Percentiles rank a stretch among this genome's conserved stretches.
phyloP scores from a whole-genome alignment of 2,888 invertebrate genomes.

The Clusia tigrina region DNA sequence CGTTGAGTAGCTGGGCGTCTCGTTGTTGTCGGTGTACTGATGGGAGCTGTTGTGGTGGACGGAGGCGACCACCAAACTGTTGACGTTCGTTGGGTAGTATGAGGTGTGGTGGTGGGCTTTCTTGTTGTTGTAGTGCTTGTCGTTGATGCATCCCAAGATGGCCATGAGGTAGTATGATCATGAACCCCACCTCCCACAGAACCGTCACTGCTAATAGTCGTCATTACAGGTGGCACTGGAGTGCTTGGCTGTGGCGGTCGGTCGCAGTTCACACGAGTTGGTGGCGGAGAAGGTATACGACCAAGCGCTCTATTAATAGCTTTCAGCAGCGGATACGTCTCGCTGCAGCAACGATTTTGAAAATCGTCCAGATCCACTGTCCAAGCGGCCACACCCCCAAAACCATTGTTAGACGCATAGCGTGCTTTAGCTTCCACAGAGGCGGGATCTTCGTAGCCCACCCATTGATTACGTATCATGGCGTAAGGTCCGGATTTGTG shows the following conservation, averaged over 20 bases:
- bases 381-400: constrained; percentile 87
- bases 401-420: constrained; percentile 76
- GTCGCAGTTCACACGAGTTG: constrained; percentile 70
- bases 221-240: constrained; percentile 78
- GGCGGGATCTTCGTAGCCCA: constrained; percentile 84
- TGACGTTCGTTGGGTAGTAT: constrained; percentile 55
- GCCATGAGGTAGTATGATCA: constrained; percentile 53
- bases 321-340: constrained; percentile 79
- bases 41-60: constrained; percentile 47
- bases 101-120: constrained; percentile 54
- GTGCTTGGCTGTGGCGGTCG: constrained; percentile 78
- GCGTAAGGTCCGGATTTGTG: constrained; percentile 76
- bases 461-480: constrained; percentile 84
- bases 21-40: constrained; percentile 44
- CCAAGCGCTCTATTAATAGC: constrained; percentile 82
- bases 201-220: constrained; percentile 73
- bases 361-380: constrained; percentile 90
- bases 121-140: constrained; percentile 48
- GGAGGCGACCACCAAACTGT: constrained; percentile 65
- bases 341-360: constrained; percentile 82
- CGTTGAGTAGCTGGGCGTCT: constrained; percentile 44
- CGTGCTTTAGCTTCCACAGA: constrained; percentile 79
- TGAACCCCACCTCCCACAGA: constrained; percentile 36
- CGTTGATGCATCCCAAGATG: constrained; percentile 49
- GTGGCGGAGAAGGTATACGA: constrained; percentile 67